These are phyloP conservation scores for Clarias platycephalus DNA, from an alignment of 2,797 vertebrate genomes.

Conservation along the genomic window DNA sequence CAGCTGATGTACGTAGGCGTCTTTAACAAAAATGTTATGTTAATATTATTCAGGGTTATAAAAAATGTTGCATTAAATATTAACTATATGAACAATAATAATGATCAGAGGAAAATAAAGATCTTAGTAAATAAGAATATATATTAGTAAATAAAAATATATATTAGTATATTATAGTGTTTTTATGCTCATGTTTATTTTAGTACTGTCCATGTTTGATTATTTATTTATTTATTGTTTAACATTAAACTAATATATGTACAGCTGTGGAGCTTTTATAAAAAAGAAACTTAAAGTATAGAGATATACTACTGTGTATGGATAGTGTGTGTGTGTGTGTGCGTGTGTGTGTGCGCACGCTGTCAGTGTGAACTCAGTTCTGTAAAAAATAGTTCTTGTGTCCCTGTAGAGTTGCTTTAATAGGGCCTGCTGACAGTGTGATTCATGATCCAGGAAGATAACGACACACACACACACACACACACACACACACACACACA, in stretches of 20 bases:
- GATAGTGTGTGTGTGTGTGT: slow-evolving; percentile 44
- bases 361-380: neutral
- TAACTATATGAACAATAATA: neutral
- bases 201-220: neutral
- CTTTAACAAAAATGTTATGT: neutral
- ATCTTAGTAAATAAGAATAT: neutral
- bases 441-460: slow-evolving; percentile 63
- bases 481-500: slow-evolving; percentile 4
- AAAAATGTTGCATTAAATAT: no score
- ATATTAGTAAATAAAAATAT: neutral
- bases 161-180: neutral
- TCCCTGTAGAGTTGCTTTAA: slow-evolving; percentile 55
- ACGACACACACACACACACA: slow-evolving; percentile 49
- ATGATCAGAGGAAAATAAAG: neutral
- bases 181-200: neutral
- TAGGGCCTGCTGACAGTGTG: slow-evolving; percentile 55
- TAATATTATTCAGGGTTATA: no score
- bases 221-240: neutral
- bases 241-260: neutral
- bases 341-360: slow-evolving; percentile 48
- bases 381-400: slow-evolving; percentile 48
- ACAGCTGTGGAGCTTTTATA: neutral
- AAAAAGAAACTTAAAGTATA: neutral
- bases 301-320: neutral
- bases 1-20: neutral